Percentiles rank a stretch among this genome's conserved stretches.
These are phyloP conservation scores for Alosa sapidissima DNA, from an alignment of 2,797 vertebrate species.

Conservation along the genomic window DNA sequence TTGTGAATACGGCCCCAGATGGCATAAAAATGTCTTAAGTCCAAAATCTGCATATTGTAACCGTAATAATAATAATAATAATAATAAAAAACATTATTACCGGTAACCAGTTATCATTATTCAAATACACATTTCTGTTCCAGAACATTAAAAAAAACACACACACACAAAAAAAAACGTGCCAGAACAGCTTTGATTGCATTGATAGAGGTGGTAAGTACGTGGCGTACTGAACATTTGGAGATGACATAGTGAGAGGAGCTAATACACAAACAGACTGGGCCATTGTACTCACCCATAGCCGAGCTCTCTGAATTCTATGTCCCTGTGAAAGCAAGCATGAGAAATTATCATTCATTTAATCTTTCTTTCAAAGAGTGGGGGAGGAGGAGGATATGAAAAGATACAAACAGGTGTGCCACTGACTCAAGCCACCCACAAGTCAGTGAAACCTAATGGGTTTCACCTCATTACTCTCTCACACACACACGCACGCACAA, in stretches of 20 bases:
- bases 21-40: no score
- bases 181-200: no score
- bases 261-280: background rate
- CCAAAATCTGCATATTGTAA: no score
- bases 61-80: no score
- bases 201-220: background rate
- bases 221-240: background rate
- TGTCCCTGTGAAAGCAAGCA: constrained; percentile 74
- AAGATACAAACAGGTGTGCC: background rate
- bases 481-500: background rate
- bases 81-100: no score
- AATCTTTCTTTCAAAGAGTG: background rate
- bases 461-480: background rate
- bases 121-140: no score
- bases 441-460: background rate
- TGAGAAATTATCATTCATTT: background rate
- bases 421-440: background rate
- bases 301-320: constrained; percentile 84
- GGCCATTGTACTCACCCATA: constrained; percentile 74
- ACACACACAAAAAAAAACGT: no score
- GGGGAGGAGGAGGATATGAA: background rate
- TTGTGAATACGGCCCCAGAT: no score
- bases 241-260: background rate
- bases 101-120: no score
- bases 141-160: no score